Conservation (phyloP, 2,797 vertebrate genomes). For the Sandelia bainsii region DNA sequence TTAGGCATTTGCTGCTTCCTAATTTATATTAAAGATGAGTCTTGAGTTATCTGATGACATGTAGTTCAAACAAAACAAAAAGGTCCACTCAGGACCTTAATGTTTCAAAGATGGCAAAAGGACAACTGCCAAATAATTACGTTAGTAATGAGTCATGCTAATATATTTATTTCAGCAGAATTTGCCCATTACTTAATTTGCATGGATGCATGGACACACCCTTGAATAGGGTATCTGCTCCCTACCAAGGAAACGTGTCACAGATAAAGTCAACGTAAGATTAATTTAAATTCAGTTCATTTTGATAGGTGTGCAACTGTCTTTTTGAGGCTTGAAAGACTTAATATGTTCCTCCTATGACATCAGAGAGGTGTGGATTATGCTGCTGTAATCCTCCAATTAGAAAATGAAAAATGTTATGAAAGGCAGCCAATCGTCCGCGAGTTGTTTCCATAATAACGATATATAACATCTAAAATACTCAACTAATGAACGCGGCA, state of each 20-base stretch:
- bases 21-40: slow-evolving; percentile 16
- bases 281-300: not conserved
- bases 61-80: slow-evolving; percentile 22
- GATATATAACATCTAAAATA: not conserved
- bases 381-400: not conserved
- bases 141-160: not conserved
- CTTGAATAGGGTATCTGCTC: slow-evolving; percentile 45
- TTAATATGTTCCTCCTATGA: not conserved
- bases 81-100: not conserved
- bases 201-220: slow-evolving; percentile 68
- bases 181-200: slow-evolving; percentile 43
- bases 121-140: not conserved
- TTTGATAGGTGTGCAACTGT: not conserved
- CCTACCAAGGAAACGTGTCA: slow-evolving; percentile 13
- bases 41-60: not conserved
- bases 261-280: slow-evolving; percentile 42
- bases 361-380: not conserved
- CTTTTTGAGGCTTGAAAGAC: not conserved
- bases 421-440: not conserved
- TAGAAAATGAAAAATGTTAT: not conserved
- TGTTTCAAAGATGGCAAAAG: slow-evolving; percentile 9
- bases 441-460: slow-evolving; percentile 1
- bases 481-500: not conserved
- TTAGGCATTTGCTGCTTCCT: slow-evolving; percentile 29
- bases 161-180: slow-evolving; percentile 17